Base-by-base conservation (phyloP, 2,797 vertebrate genomes). In the Syngnathus acus region DNA sequence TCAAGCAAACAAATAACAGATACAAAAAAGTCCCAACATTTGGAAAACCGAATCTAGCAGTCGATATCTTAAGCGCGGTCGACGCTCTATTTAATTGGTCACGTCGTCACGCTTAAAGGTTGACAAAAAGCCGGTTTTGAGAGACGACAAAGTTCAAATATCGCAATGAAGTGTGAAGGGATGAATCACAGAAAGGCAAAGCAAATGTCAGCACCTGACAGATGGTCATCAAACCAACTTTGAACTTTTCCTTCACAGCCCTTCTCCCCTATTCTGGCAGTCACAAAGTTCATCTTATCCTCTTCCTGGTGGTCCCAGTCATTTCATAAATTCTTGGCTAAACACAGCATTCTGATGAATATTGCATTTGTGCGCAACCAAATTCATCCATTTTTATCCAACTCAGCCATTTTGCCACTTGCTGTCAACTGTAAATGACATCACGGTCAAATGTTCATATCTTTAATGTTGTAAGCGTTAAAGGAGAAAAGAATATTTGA, bases 201-300 rank as follows among this genome's bases (percentile, higher is more conserved):
- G 62, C 53, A 78, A 83, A 84, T 71, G 67, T 81, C 80, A 84
- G 67, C 71, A 59, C 55, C 23, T 23, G 59, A 42, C 39, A 14
- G 59, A 43, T 21, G n/a, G n/a, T 11, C 39, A 42, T 43, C 50
- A 53, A 43, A 39, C 43, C 14, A 11, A 38, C 23, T 42, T 13
- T 0, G 40, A 63, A 64, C 70, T 42, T 72, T 67, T 53, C 37
- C 11, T 21, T 61, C 39, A 40, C 10, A 11, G 59, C 13, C 59
- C 39, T 61, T n/a, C 23, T 42, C 5, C 26, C 19, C 5, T 13
- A 32, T n/a, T 42, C 19, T 7, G 59, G 19, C 59, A 10, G 16
- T 60, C 38, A 5, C 19, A 60, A 40, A 60, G 17, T 19, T 37
- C 61, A 19, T 57, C 23, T 60, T 23, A 37, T 45, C 23, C 17